Evolutionary conservation across 2,888 invertebrate genomes (phyloP).

Genomic region (Macaria liturata): DNA sequence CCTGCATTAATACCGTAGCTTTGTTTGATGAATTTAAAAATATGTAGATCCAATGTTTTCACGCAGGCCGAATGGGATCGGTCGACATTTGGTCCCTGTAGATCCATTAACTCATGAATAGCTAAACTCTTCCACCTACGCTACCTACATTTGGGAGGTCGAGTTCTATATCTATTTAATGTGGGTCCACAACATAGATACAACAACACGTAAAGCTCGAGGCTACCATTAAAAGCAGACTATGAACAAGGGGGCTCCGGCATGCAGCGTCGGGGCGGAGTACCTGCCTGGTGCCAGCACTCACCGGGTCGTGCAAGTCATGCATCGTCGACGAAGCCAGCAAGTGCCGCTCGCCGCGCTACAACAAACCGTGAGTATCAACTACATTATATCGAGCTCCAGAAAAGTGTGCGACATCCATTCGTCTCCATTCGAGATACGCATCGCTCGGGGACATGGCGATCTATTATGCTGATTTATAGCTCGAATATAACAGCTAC

Average conservation of each 20-base stretch:
- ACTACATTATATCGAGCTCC: conserved; percentile 44
- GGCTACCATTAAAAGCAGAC: conserved; percentile 61
- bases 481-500: conserved; percentile 9
- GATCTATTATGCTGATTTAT: conserved; percentile 8
- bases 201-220: conserved; percentile 46
- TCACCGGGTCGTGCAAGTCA: conserved; percentile 84
- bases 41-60: conserved; percentile 5
- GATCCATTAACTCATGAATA: conserved; percentile 11
- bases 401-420: conserved; percentile 26
- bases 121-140: background rate
- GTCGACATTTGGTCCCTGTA: conserved; percentile 5
- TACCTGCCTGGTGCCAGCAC: conserved; percentile 54
- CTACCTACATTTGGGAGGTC: conserved; percentile 8
- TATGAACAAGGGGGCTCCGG: conserved; percentile 49
- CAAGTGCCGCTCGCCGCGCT: conserved; percentile 81
- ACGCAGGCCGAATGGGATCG: background rate
- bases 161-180: conserved; percentile 15
- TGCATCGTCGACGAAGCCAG: conserved; percentile 83
- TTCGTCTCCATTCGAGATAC: conserved; percentile 9
- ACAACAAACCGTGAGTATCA: conserved; percentile 68
- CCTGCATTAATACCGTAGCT: background rate
- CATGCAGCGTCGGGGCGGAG: conserved; percentile 40
- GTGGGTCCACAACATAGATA: conserved; percentile 31
- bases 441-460: conserved; percentile 8
- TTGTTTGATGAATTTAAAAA: conserved; percentile 1